These are phyloP conservation scores for Axis porcinus DNA, from an alignment of 2,113 vertebrate species.

Conservation along the genomic window DNA sequence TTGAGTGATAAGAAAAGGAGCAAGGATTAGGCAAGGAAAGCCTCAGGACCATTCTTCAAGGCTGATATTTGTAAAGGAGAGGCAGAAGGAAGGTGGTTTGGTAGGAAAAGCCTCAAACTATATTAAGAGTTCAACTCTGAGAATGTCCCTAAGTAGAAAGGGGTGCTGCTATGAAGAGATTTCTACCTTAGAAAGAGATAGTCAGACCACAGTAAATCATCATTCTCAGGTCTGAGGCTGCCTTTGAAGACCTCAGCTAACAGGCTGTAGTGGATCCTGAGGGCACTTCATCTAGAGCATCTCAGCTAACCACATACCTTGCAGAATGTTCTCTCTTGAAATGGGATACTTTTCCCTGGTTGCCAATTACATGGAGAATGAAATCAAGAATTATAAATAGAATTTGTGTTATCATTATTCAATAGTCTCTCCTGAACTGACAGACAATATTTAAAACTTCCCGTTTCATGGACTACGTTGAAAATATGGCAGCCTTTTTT, in stretches of 20 bases:
- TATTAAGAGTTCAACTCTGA: not conserved
- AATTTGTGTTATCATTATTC: not conserved
- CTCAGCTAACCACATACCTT: not conserved
- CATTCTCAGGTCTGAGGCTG: not conserved
- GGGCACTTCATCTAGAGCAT: not conserved
- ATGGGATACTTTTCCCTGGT: fast-evolving
- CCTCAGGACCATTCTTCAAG: not conserved
- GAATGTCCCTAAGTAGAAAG: not conserved
- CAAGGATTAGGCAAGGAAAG: not conserved
- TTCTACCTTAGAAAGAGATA: not conserved
- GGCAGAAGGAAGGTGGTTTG: fast-evolving
- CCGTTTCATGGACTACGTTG: not conserved
- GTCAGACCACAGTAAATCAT: not conserved
- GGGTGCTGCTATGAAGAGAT: not conserved
- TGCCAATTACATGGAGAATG: not conserved
- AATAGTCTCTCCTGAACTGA: not conserved
- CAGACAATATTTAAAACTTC: not conserved
- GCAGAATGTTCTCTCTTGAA: not conserved
- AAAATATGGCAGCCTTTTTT: not conserved
- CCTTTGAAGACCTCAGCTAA: not conserved
- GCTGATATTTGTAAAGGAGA: not conserved
- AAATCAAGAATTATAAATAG: not conserved
- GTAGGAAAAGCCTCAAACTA: not conserved
- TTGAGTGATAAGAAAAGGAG: not conserved
- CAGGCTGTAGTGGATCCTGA: not conserved